Base-by-base conservation (phyloP, 2,888 invertebrate genomes). In the Zonitis immaculata region DNA sequence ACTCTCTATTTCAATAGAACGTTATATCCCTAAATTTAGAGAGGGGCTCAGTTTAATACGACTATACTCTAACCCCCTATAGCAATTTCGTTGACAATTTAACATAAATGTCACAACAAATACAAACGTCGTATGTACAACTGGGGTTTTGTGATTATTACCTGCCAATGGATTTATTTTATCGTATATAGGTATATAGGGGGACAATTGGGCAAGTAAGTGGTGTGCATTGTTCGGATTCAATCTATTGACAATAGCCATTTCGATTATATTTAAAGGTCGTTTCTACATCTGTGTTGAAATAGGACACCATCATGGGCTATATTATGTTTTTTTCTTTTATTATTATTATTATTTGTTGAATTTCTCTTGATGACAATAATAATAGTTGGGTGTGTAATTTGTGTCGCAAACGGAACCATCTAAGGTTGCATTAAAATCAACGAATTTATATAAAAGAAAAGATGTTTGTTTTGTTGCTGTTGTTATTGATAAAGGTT, bases 101-200 rank as follows among this genome's bases (percentile, higher is more conserved):
- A 58, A 60, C 66, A 65, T 64, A 64, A 67, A 69, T 69, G 70
- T 71, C 71, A 71, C 71, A 71, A 71, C 71, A 71, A 70, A 71
- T 69, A 70, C 69, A 69, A 52, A 52, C 57, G 57, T n/a, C n/a
- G n/a, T n/a, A 26, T 54, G 57, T 59, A 48, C 61, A 63, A 61
- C 61, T 56, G 64, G 57, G 5, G 3, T 25, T 25, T 25, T 25
- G 25, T 65, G 68, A 70, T 71, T 72, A 72, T 72, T 72, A 72
- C 72, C 72, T 72, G 72, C 72, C 72, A 71, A 71, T 71, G 63
- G 57, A 42, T 50, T 53, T n/a, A n/a, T n/a, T n/a, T n/a, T n/a
- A n/a, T n/a, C n/a, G n/a, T n/a, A n/a, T n/a, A n/a, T n/a, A n/a
- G n/a, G n/a, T n/a, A n/a, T n/a, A n/a, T n/a, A n/a, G n/a, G 49